phyloP scores from a whole-genome alignment of 2,888 invertebrate genomes.

The Pharmacophagus antenor region DNA sequence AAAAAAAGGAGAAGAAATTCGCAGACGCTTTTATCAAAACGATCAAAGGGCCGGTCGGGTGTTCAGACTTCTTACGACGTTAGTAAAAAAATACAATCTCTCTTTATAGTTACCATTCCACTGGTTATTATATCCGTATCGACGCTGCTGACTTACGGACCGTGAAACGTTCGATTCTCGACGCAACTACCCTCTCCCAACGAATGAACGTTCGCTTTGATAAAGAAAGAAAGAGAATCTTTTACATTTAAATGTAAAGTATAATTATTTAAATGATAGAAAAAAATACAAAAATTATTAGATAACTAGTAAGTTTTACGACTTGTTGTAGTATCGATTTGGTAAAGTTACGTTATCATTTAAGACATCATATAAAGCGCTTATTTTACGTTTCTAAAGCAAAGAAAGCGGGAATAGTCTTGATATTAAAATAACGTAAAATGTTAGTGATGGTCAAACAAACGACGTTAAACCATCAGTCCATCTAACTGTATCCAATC shows the following conservation, averaged over 20 bases:
- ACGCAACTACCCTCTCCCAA: constrained; percentile 38
- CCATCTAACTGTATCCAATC: background rate
- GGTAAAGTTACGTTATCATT: too few species aligned
- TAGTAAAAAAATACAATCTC: constrained; percentile 80
- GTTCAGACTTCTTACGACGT: constrained; percentile 80
- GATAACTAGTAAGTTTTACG: too few species aligned
- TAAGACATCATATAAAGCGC: too few species aligned
- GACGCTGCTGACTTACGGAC: constrained; percentile 74
- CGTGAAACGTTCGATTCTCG: constrained; percentile 71
- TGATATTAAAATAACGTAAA: too few species aligned
- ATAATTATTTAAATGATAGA: background rate
- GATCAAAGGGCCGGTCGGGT: constrained; percentile 78
- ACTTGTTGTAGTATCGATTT: too few species aligned
- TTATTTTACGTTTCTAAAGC: too few species aligned
- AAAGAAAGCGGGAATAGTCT: too few species aligned
- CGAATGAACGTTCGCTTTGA: background rate
- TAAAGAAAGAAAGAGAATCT: background rate
- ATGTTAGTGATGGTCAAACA: background rate
- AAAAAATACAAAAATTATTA: background rate
- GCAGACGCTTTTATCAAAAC: constrained; percentile 75
- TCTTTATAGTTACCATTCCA: constrained; percentile 81
- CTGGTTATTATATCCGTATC: constrained; percentile 79
- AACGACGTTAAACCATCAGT: background rate
- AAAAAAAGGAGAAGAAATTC: constrained; percentile 62
- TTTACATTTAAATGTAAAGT: background rate